Conservation (phyloP, 92 coral and sea anemone genomes). For the Parazoanthus darwini region DNA sequence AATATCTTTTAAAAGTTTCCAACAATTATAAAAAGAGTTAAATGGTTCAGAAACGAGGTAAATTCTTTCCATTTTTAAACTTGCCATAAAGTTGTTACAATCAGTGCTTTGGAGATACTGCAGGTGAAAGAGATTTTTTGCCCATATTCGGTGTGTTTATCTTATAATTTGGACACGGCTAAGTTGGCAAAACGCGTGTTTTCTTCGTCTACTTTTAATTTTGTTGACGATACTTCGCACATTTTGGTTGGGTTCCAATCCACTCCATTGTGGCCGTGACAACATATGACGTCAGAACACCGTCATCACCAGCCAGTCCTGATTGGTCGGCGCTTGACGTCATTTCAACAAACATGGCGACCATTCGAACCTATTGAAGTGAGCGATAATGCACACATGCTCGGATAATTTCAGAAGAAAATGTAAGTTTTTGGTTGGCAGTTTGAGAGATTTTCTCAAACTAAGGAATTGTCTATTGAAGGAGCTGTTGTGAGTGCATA, state of each 20-base stretch:
- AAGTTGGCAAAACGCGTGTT: background rate
- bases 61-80: no score
- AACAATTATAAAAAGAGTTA: no score
- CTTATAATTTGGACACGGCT: background rate
- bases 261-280: constrained; percentile 18
- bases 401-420: constrained; percentile 11
- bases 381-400: constrained; percentile 35
- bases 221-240: background rate
- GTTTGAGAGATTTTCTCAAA: constrained; percentile 41
- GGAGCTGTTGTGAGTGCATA: background rate
- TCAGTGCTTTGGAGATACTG: background rate
- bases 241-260: background rate
- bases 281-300: constrained; percentile 36
- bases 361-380: constrained; percentile 43
- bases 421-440: constrained; percentile 21
- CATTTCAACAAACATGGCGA: constrained; percentile 91
- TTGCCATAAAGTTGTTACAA: background rate
- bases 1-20: no score
- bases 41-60: background rate
- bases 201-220: background rate
- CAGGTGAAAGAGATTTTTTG: background rate
- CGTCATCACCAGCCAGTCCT: constrained; percentile 19
- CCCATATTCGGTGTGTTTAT: constrained; percentile 10
- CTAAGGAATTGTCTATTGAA: constrained; percentile 20
- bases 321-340: constrained; percentile 85